Evolutionary conservation across 2,888 invertebrate species (phyloP), one percentile per base, ranked within the genome.

Genomic region (Papilio elwesi): DNA sequence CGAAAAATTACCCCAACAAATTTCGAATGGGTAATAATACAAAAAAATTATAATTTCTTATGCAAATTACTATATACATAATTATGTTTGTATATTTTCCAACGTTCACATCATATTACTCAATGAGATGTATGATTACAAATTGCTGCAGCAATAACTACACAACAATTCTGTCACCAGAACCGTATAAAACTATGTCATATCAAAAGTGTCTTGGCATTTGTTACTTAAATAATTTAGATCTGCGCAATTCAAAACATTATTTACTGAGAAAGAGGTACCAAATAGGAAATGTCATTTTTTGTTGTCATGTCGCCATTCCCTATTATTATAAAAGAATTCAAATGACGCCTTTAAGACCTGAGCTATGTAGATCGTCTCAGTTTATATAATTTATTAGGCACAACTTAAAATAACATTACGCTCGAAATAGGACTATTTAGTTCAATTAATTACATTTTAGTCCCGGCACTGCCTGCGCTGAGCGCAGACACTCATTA

Each of bases 401-500:
- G 81, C 79, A 78, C 80, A 81, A 82, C 81, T 79, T 82, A 81
- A 82, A 87, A 82, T 82, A 83, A 85, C 83, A 85, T 87, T 83
- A 86, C 83, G 82, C 81, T 81, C 77, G 83, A 86, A 88, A 87
- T 87, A 85, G 80, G 82, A 82, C 81, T 85, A 83, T 85, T 88
- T 85, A 87, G 83, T 84, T 85, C 82, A 83, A 86, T 89, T 88
- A 89, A 90, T 89, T 86, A 86, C 82, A 80, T 83, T 85, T 83
- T 76, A 83, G 83, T 78, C 76, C 78, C 51, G 36, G 10, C 66
- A 48, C 38, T 77, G 80, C 79, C 77, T 79, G 80, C 81, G 81
- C 82, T 86, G 81, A 84, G 82, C 79, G 83, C 85, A 83, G 84
- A 80, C 84, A 85, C 86, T 86, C 84, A 87, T 86, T 85, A 85